Evolutionary conservation across 2,113 vertebrate species (phyloP).

Genomic region (Sus scrofa): DNA sequence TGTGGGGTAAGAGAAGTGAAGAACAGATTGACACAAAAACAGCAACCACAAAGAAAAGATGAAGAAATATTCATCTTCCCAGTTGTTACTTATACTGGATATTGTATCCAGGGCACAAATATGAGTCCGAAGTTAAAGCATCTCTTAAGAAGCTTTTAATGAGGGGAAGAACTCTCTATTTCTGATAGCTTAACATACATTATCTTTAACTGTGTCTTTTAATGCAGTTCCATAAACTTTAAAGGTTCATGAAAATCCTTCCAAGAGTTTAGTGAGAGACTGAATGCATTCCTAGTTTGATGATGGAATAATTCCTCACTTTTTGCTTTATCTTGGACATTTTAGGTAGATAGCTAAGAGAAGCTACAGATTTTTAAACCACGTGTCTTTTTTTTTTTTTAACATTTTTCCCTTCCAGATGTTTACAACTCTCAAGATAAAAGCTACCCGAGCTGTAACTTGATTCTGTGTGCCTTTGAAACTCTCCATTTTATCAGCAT

Average conservation of each 20-base stretch:
- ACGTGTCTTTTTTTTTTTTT: not conserved
- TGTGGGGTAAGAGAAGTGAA: accelerated
- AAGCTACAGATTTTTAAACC: not conserved
- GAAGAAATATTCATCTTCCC: not conserved
- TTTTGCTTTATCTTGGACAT: not conserved
- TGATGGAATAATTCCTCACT: not conserved
- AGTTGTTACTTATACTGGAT: not conserved
- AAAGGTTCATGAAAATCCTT: not conserved
- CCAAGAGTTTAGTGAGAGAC: not conserved
- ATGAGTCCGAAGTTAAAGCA: not conserved
- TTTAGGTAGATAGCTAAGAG: not conserved
- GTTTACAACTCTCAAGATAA: not conserved
- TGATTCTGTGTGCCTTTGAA: not conserved
- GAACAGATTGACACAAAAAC: not conserved
- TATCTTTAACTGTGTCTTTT: not conserved
- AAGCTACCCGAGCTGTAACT: not conserved
- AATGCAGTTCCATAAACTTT: not conserved
- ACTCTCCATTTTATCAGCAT: not conserved
- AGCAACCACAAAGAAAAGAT: not conserved
- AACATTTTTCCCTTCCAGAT: not conserved
- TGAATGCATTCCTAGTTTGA: not conserved
- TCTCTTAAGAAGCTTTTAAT: not conserved
- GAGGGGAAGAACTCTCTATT: not conserved
- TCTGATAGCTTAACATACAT: not conserved
- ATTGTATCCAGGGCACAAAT: not conserved